These are phyloP conservation scores for Pseudomyrmex pallidus DNA, from an alignment of 1,140 invertebrate species.

Conservation along the genomic window DNA sequence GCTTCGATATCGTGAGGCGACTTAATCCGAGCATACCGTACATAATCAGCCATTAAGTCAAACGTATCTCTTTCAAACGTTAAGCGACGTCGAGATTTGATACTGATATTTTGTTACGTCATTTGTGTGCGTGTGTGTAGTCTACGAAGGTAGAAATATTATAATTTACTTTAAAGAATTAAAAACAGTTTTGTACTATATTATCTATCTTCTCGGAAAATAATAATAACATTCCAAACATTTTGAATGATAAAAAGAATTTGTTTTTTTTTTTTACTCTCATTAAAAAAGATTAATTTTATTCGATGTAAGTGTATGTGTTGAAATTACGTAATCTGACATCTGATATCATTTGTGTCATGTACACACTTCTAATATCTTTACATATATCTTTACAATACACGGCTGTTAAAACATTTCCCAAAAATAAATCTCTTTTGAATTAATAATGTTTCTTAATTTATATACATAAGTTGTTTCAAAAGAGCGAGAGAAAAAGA, in stretches of 20 bases:
- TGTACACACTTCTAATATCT: not conserved
- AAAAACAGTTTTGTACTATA: too few relatives aligned
- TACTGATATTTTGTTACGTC: conserved; percentile 37
- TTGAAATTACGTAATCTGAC: too few relatives aligned
- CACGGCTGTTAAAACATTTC: not conserved
- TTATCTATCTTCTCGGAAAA: conserved; percentile 5
- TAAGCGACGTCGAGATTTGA: conserved; percentile 28
- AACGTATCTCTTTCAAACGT: conserved; percentile 41
- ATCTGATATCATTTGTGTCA: not conserved
- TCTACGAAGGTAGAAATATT: not conserved
- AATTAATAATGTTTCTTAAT: not conserved
- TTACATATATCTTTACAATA: too few relatives aligned
- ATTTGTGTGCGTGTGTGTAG: not conserved
- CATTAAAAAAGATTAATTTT: too few relatives aligned
- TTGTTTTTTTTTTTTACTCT: too few relatives aligned
- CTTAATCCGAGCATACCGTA: conserved; percentile 25
- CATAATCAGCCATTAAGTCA: conserved; percentile 42
- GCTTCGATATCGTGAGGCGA: conserved; percentile 43
- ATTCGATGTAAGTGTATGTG: too few relatives aligned
- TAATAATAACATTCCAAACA: conserved; percentile 10
- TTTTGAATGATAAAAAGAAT: conserved; percentile 6
- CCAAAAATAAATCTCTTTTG: not conserved
- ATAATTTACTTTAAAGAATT: too few relatives aligned
- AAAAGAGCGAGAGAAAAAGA: not conserved
- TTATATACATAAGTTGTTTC: not conserved